Base-by-base conservation (phyloP, 2,888 invertebrate species). In the Pollenia amentaria region DNA sequence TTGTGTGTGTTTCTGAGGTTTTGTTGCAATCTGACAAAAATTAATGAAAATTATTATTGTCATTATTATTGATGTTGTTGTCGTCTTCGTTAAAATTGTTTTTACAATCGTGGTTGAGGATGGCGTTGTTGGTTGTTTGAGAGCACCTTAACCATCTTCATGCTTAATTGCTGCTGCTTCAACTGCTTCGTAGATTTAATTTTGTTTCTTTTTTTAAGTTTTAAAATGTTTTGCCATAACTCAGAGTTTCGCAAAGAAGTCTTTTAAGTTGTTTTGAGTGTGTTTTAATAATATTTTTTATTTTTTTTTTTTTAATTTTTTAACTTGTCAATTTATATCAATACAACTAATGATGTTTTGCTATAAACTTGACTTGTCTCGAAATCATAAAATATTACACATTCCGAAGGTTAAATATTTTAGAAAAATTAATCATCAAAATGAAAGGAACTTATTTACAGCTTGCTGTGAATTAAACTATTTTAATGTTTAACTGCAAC, bases 271-370 rank as follows among this genome's bases (percentile, higher is more conserved):
- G 29, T 1, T 67, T 38, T 64, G n/a, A 14, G 1, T 42, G 72
- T 21, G n/a, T 79, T 57, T 57, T n/a, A 21, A 55, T 44, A 42
- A 57, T 53, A 40, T 44, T 44, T 65, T 57, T 42, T 10, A 14
- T 60, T 44, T 51, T 9, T 40, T 16, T 48, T 21, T 67, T 51
- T 40, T 16, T 48, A 9, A 51, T 38, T 53, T 14, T 40, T 16
- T 38, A 78, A 75, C 72, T 78, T 82, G 85, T 85, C 81, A 77
- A 77, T 81, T 85, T 42, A 67, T 81, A 85, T 81, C 72, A 67
- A 21, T 46, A 72, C 29, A 73, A 85, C 73, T 82, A 81, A 82
- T 85, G 69, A 82, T 82, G 78, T 69, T 67, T 62, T 69, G 53
- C 18, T 62, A 44, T 67, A 72, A 81, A 81, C 85, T 78, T 85